These are phyloP conservation scores for Drosophila eohydei DNA, from an alignment of 2,888 invertebrate species.

Conservation along the genomic window DNA sequence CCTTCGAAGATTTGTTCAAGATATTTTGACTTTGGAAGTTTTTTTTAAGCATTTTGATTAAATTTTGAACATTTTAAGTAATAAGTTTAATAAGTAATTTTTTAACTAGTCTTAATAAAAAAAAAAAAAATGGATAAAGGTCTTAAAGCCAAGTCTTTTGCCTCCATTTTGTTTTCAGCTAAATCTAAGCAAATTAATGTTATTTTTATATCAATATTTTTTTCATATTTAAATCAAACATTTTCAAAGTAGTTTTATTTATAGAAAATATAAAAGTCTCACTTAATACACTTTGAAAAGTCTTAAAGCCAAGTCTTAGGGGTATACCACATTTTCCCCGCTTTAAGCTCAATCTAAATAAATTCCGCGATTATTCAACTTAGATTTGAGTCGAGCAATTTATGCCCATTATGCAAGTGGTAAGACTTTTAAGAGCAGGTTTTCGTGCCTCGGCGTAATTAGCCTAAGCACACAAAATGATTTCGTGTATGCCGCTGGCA, in stretches of 20 bases:
- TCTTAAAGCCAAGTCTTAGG: background rate
- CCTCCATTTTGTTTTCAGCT: no score
- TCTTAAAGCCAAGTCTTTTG: no score
- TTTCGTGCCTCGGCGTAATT: conserved; percentile 37
- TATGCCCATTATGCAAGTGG: conserved; percentile 15
- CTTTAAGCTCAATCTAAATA: conserved; percentile 20
- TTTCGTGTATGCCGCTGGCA: conserved; percentile 58
- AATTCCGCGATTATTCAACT: conserved; percentile 33
- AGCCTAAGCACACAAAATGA: conserved; percentile 56
- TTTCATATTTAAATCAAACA: no score
- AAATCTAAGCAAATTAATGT: no score
- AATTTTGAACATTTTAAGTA: no score
- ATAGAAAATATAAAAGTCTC: background rate
- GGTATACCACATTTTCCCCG: background rate
- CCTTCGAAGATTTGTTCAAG: no score
- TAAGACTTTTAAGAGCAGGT: conserved; percentile 20
- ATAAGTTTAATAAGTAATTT: no score
- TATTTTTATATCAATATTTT: no score
- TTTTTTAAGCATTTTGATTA: no score
- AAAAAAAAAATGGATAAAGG: no score
- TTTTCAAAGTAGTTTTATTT: background rate
- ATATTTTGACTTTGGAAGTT: no score
- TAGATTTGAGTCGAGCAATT: conserved; percentile 14
- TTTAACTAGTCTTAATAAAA: no score
- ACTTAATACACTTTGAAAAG: background rate